Evolutionary conservation across 2,113 vertebrate species (phyloP).

Genomic region (Syngnathus typhle): DNA sequence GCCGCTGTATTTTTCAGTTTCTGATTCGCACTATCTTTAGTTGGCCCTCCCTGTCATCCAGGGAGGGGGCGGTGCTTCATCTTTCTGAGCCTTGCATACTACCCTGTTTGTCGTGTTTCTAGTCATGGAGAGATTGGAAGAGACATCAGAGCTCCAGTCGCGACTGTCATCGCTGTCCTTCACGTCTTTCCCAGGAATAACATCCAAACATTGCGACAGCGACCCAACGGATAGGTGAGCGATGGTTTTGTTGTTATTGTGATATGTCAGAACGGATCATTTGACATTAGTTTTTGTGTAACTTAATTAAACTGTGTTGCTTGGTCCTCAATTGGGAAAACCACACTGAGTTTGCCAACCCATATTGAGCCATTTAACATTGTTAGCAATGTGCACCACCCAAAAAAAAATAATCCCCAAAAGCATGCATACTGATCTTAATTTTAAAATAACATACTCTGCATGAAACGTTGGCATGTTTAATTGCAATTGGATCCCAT

Average conservation of each 20-base stretch:
- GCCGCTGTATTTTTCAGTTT: background rate
- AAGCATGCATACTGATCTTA: too few relatives aligned
- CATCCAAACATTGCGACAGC: constrained; percentile 61
- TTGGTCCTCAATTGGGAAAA: background rate
- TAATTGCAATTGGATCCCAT: background rate
- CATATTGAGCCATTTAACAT: too few relatives aligned
- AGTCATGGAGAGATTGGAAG: constrained; percentile 67
- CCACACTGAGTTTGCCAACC: background rate
- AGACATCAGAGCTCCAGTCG: constrained; percentile 70
- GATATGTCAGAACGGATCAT: background rate
- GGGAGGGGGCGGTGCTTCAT: constrained; percentile 43
- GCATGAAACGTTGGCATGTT: too few relatives aligned
- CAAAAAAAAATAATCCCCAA: too few relatives aligned
- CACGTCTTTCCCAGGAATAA: constrained; percentile 71
- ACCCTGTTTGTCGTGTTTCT: constrained; percentile 45
- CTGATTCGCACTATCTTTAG: background rate
- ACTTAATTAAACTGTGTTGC: background rate
- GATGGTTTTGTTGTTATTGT: constrained; percentile 7
- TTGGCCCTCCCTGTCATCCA: constrained; percentile 16
- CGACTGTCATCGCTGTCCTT: constrained; percentile 71
- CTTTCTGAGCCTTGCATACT: constrained; percentile 33
- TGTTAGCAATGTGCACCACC: too few relatives aligned
- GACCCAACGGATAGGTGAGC: constrained; percentile 65
- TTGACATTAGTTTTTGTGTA: background rate
- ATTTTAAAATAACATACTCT: too few relatives aligned